Evolutionary conservation across 2,797 vertebrate species (phyloP).

Genomic region (Hozukius guyotensis): DNA sequence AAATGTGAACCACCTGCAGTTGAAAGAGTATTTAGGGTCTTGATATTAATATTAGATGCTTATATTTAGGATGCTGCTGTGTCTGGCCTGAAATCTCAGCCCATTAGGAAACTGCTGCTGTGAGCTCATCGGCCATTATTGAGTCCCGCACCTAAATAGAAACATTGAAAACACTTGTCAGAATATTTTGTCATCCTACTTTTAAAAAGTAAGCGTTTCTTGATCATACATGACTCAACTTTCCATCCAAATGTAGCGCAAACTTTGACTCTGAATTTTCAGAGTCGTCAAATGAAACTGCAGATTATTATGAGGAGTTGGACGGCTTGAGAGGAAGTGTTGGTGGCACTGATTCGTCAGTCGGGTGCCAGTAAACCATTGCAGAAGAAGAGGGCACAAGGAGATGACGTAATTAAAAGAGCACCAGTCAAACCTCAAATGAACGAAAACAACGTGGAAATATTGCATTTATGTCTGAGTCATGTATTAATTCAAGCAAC

Average conservation of each 20-base stretch:
- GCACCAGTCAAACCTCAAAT: background rate
- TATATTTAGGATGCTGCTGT: constrained; percentile 9
- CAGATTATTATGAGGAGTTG: background rate
- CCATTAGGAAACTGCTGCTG: constrained; percentile 20
- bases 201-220: background rate
- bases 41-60: constrained; percentile 27
- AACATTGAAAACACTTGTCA: background rate
- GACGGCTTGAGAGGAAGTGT: background rate
- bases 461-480: background rate
- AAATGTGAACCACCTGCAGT: background rate
- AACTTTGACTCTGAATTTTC: background rate
- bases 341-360: background rate
- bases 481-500: background rate
- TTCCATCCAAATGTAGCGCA: background rate
- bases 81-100: background rate
- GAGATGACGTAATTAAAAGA: background rate
- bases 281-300: background rate
- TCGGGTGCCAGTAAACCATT: background rate
- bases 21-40: constrained; percentile 5
- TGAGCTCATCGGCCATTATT: constrained; percentile 6
- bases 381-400: background rate
- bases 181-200: no score
- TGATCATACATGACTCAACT: background rate
- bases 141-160: background rate
- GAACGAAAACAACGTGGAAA: background rate